Conservation (phyloP, 2,888 invertebrate genomes). For the Phyllotreta striolata region DNA sequence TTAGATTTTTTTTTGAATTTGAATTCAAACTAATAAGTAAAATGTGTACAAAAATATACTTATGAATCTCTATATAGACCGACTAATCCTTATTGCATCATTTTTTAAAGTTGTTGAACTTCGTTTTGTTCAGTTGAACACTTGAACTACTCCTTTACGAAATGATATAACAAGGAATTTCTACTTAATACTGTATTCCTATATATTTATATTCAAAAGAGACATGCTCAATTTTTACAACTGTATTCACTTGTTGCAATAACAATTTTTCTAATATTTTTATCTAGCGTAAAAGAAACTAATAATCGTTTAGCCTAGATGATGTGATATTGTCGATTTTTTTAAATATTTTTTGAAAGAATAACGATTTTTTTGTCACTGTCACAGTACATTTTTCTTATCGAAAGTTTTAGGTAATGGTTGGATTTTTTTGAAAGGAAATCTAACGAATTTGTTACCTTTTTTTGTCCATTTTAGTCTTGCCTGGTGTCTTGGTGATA, state of each 20-base stretch:
- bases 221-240: conserved; percentile 28
- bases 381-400: background rate
- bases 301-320: conserved; percentile 26
- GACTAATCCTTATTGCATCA: conserved; percentile 4
- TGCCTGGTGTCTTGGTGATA: conserved; percentile 32
- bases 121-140: background rate
- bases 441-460: conserved; percentile 24
- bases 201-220: conserved; percentile 25
- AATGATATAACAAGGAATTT: conserved; percentile 2
- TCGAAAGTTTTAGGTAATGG: conserved; percentile 17
- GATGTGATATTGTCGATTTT: conserved; percentile 31
- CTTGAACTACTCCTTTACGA: background rate
- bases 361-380: background rate
- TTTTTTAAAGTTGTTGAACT: background rate
- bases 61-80: conserved; percentile 3
- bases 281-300: conserved; percentile 9
- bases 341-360: conserved; percentile 13
- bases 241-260: conserved; percentile 33
- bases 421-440: conserved; percentile 10
- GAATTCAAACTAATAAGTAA: conserved; percentile 7
- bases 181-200: conserved; percentile 22
- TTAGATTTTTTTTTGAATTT: conserved; percentile 18
- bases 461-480: conserved; percentile 29
- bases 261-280: conserved; percentile 28
- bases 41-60: conserved; percentile 25